Evolutionary conservation across 2,888 invertebrate genomes (phyloP).

Genomic region (Oscheius sp.): DNA sequence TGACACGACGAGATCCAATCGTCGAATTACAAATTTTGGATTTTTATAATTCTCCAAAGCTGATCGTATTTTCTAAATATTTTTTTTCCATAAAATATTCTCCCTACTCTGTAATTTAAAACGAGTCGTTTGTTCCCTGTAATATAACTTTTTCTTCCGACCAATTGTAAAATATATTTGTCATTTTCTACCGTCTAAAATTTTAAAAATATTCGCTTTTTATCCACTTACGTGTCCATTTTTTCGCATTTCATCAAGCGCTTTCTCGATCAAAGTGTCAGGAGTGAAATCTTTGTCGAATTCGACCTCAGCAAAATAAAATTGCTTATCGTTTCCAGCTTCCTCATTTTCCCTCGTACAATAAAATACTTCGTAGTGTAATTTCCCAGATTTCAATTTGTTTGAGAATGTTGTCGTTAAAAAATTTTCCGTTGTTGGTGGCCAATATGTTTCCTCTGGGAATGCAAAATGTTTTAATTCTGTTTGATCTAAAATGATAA

Average conservation of each 20-base stretch:
- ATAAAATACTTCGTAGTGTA: conserved; percentile 50
- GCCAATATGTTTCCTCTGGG: conserved; percentile 62
- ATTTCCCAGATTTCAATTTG: conserved; percentile 9
- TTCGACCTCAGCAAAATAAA: conserved; percentile 14
- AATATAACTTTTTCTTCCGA: conserved; percentile 62
- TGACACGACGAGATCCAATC: conserved; percentile 53
- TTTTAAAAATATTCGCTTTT: background rate
- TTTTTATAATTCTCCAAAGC: conserved; percentile 66
- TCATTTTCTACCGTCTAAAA: conserved; percentile 52
- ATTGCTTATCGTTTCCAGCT: conserved; percentile 25
- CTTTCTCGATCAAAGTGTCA: conserved; percentile 32
- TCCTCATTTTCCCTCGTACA: conserved; percentile 37
- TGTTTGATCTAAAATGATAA: conserved; percentile 8
- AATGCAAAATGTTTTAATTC: conserved; percentile 70
- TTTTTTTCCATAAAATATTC: background rate
- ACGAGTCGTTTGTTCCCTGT: conserved; percentile 52
- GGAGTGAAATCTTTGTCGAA: conserved; percentile 33
- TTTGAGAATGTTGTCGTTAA: background rate
- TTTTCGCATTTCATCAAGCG: conserved; percentile 27
- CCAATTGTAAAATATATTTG: conserved; percentile 66
- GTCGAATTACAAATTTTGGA: conserved; percentile 64
- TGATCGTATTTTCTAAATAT: conserved; percentile 65
- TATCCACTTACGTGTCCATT: conserved; percentile 26
- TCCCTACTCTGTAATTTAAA: conserved; percentile 54
- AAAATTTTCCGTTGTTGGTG: background rate